Percentiles rank a stretch among this genome's conserved stretches.
These are phyloP conservation scores for Anarrhichthys ocellatus DNA, from an alignment of 2,113 vertebrate genomes.

Conservation along the genomic window DNA sequence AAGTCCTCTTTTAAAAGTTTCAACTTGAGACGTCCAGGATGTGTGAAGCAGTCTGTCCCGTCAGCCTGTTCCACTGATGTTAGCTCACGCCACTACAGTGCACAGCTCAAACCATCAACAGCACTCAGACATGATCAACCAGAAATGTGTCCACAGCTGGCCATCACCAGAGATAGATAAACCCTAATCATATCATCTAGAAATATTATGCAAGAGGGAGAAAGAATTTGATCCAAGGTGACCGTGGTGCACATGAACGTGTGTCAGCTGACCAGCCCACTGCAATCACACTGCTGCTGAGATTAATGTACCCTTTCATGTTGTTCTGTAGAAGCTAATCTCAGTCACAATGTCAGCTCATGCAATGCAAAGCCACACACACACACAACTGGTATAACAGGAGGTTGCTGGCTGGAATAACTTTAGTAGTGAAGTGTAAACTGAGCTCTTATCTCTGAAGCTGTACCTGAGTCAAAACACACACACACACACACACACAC, in stretches of 20 bases:
- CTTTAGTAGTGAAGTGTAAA: background rate
- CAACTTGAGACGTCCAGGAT: too few species aligned
- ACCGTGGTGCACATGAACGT: conserved; percentile 18
- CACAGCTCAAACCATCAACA: too few species aligned
- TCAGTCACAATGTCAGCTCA: conserved; percentile 71
- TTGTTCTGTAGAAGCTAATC: conserved; percentile 60
- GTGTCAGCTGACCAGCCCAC: conserved; percentile 21
- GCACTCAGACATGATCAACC: too few species aligned
- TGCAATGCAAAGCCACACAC: conserved; percentile 12
- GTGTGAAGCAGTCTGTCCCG: too few species aligned
- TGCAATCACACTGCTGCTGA: conserved; percentile 13
- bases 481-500: background rate
- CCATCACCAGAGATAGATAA: background rate
- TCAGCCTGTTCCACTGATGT: too few species aligned
- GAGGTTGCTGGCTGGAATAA: background rate
- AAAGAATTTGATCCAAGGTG: background rate
- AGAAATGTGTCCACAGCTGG: too few species aligned
- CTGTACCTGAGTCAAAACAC: conserved; percentile 8
- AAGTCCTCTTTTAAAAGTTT: too few species aligned
- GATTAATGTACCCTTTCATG: conserved; percentile 64
- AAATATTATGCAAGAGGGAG: background rate
- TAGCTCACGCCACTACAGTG: too few species aligned
- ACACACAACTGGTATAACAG: conserved; percentile 14
- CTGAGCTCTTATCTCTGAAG: conserved; percentile 7
- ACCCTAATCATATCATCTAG: background rate